These are phyloP conservation scores for Coenonympha arcania DNA, from an alignment of 2,888 invertebrate species.

Conservation along the genomic window DNA sequence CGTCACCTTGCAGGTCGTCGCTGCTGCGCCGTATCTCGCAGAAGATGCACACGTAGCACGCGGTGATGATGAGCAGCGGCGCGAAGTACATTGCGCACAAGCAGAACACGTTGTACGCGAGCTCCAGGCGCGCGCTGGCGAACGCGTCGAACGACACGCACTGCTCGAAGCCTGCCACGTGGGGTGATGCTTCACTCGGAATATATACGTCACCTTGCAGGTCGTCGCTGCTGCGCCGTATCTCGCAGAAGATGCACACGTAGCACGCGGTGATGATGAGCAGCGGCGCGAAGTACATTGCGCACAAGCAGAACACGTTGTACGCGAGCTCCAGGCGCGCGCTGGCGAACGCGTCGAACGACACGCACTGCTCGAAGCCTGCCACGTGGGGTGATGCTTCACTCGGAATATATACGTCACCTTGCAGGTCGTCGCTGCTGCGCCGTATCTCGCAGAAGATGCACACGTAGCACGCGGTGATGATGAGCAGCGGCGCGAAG, in stretches of 20 bases:
- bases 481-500: too few species aligned
- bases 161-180: constrained; percentile 78
- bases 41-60: constrained; percentile 82
- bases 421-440: too few species aligned
- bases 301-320: constrained; percentile 81
- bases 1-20: constrained; percentile 73
- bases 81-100: constrained; percentile 83
- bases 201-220: constrained; percentile 78
- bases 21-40: constrained; percentile 81
- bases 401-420: too few species aligned
- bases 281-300: constrained; percentile 84
- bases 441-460: too few species aligned
- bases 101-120: constrained; percentile 82
- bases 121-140: constrained; percentile 74
- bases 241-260: constrained; percentile 81
- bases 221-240: constrained; percentile 77
- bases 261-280: constrained; percentile 82
- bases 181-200: constrained; percentile 80
- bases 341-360: constrained; percentile 80
- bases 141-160: constrained; percentile 86
- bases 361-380: constrained; percentile 83
- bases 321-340: constrained; percentile 78
- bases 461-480: too few species aligned
- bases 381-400: constrained; percentile 77
- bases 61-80: constrained; percentile 81